Percentiles rank a stretch among this genome's conserved stretches.
Evolutionary conservation across 2,888 invertebrate genomes (phyloP).

Genomic region (Ophioninae sp.): DNA sequence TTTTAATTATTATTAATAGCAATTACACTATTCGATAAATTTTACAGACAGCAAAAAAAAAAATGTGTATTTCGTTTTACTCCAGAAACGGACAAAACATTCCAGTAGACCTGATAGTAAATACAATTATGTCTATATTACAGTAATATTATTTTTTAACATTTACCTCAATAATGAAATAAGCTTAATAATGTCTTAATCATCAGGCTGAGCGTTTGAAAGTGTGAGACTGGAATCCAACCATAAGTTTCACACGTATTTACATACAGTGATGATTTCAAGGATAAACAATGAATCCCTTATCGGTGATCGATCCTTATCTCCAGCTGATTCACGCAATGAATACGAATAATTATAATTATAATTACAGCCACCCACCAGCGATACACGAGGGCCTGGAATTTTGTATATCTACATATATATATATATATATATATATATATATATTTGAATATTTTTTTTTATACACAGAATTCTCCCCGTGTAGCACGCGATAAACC

Average conservation of each 20-base stretch:
- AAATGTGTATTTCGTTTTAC: no score
- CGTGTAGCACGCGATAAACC: constrained; percentile 46
- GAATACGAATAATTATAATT: constrained; percentile 54
- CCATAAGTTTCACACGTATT: background rate
- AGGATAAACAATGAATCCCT: constrained; percentile 51
- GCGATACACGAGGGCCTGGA: constrained; percentile 15
- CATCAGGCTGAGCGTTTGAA: background rate
- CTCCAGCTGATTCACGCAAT: constrained; percentile 31
- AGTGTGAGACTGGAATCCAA: background rate
- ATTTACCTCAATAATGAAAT: no score
- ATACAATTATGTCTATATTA: no score
- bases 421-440: background rate
- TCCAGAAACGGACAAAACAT: no score
- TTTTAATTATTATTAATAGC: no score
- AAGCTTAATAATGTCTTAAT: no score
- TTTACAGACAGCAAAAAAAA: no score
- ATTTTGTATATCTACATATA: constrained; percentile 28
- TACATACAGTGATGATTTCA: constrained; percentile 20
- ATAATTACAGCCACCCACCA: constrained; percentile 48
- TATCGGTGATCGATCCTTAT: constrained; percentile 10
- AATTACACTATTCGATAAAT: no score
- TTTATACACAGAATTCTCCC: constrained; percentile 23
- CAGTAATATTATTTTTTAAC: no score
- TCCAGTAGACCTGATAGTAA: no score
- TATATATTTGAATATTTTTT: background rate